These are phyloP conservation scores for Colossoma macropomum DNA, from an alignment of 2,113 vertebrate genomes.

Conservation along the genomic window DNA sequence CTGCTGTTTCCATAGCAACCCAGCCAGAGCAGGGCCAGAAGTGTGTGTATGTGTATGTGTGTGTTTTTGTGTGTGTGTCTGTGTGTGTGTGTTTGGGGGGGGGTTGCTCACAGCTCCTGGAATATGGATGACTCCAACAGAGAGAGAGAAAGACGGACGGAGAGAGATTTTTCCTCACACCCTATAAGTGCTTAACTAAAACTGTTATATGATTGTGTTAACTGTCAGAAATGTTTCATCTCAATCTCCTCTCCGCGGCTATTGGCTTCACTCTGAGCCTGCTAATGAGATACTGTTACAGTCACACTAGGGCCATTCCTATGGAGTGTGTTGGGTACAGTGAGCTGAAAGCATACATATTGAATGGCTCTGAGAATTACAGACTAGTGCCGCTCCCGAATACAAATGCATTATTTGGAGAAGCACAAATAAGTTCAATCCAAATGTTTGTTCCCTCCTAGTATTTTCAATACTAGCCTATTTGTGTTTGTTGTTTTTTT, in stretches of 20 bases:
- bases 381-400: background rate
- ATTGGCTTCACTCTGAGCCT: background rate
- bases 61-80: constrained; percentile 36
- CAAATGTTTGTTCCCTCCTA: background rate
- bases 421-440: background rate
- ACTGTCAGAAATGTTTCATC: constrained; percentile 35
- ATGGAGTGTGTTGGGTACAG: constrained; percentile 16
- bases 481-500: too few species aligned
- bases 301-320: constrained; percentile 6
- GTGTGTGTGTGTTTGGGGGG: background rate
- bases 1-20: constrained; percentile 67
- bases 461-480: background rate
- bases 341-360: constrained; percentile 10
- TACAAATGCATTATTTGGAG: background rate
- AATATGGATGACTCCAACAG: constrained; percentile 46
- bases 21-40: constrained; percentile 51
- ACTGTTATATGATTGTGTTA: constrained; percentile 42
- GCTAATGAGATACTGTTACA: constrained; percentile 14
- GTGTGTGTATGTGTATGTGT: constrained; percentile 43
- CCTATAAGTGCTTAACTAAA: constrained; percentile 33
- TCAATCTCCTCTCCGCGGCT: background rate
- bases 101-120: constrained; percentile 41
- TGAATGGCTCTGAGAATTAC: background rate
- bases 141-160: constrained; percentile 35
- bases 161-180: constrained; percentile 36